phyloP scores from a whole-genome alignment of 1,140 invertebrate species.

The Galleria mellonella region DNA sequence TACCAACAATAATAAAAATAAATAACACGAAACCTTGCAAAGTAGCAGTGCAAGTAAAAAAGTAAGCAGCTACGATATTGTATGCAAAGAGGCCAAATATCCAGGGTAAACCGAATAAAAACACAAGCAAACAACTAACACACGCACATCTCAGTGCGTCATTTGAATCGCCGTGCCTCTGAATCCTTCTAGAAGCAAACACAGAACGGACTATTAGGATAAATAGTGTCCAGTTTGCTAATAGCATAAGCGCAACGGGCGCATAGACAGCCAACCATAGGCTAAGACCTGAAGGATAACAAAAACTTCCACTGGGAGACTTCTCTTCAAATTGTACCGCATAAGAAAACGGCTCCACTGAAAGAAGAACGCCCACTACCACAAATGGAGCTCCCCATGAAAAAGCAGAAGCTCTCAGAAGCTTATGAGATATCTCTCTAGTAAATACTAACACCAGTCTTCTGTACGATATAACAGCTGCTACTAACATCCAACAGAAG shows the following conservation, averaged over 20 bases:
- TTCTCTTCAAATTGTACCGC: constrained; percentile 45
- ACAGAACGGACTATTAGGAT: constrained; percentile 67
- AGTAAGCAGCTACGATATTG: constrained; percentile 59
- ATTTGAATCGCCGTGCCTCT: constrained; percentile 63
- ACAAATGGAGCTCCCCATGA: constrained; percentile 59
- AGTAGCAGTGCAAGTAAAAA: constrained; percentile 70
- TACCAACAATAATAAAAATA: constrained; percentile 71
- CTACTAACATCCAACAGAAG: constrained; percentile 74
- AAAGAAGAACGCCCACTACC: constrained; percentile 54
- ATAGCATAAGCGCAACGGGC: constrained; percentile 60
- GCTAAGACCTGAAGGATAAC: constrained; percentile 60
- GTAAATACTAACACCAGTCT: constrained; percentile 65
- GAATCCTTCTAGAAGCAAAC: constrained; percentile 61
- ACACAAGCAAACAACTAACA: constrained; percentile 68
- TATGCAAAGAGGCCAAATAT: constrained; percentile 63
- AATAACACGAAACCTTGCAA: constrained; percentile 74
- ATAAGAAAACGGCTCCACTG: constrained; percentile 52
- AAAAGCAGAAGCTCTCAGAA: constrained; percentile 63
- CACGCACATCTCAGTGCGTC: constrained; percentile 61
- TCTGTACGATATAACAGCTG: constrained; percentile 66
- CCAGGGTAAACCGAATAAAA: constrained; percentile 72
- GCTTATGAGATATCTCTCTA: constrained; percentile 61
- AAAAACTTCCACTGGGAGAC: constrained; percentile 46
- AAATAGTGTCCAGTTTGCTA: constrained; percentile 69
- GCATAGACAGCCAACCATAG: constrained; percentile 67